Evolutionary conservation across 2,888 invertebrate genomes (phyloP), one percentile per base, ranked within the genome.

Genomic region (Acleris sparsana): DNA sequence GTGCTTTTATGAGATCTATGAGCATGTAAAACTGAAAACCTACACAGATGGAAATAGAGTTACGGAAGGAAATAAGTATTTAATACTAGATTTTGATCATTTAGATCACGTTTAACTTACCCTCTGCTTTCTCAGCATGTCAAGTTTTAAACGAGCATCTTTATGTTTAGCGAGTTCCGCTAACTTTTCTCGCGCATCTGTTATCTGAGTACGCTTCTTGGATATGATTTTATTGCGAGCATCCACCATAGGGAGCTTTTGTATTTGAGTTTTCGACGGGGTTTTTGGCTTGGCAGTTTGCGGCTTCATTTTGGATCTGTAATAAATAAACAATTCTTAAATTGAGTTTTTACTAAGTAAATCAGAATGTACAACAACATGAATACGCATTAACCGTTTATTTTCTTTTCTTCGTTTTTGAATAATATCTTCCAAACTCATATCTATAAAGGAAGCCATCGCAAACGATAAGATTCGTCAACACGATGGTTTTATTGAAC

Each of bases 181-280:
- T 60, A 97, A 88, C 76, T 96, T 96, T 73, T 97, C 97, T 68
- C 97, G 92, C 1, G 97, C 97, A 92, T 97, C 97, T 0, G 94
- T 93, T 29, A 97, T 94, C 77, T 95, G 95, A 56, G 93, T 94
- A 57, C 97, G 93, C 80, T 96, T 96, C 77, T 96, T 97, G 56
- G 95, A 95, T 72, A 97, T 95, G 49, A 97, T 96, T 86, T 95
- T 96, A 72, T 96, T 94, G 57, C 97, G 93, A 18, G 97, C 97
- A 92, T 97, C 97, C 4, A 89, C 85, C 39, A 93, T 72, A 52
- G 78, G 76, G 20, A 75, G 52, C 65, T 78, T 80, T 53, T 71
- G 71, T 46, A 69, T 69, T 29, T 68, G 67, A 29, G 57, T 75
- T 69, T 69, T 80, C 29, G 67, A 68, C 22, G 46, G 62, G 22